Base-by-base conservation (phyloP, 2,797 vertebrate genomes). In the Eulemur rubriventer region DNA sequence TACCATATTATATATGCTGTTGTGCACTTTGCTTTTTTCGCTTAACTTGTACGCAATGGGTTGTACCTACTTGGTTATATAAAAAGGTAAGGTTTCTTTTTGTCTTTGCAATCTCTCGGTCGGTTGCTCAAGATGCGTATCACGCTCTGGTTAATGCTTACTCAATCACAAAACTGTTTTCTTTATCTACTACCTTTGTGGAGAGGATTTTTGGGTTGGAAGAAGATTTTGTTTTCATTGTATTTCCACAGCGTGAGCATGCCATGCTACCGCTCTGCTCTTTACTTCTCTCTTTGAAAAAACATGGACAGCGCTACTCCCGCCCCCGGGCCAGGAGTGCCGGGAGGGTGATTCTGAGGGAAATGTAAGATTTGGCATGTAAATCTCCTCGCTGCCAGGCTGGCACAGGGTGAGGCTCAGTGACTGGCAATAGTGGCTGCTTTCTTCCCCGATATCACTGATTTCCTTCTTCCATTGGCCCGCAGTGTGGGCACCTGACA, bases 161-260 rank as follows among this genome's bases (percentile, higher is more conserved):
- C 55, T 65, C 52, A 72, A 18, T 12, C 48, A 63, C 18, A 70
- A 33, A 50, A 43, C 12, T 41, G 28, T 93, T 52, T 91, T 59
- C 52, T 91, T 91, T 81, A 61, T 72, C 28, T 43, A 7, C 82
- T 76, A 4, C 46, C 13, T 55, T 93, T 61, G n/a, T 7, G 33
- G 30, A 67, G 14, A 70, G 20, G 10, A 59, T 26, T 89, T 75
- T 33, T 59, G 33, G 35, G 4, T 55, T 87, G 43, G 63, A 57
- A 94, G 63, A 80, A 16, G 28, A 59, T 69, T 75, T 92, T 80
- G 35, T 70, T 81, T 41, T 73, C 20, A 78, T 69, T 81, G 13
- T 10, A 18, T 61, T 86, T 75, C 75, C 5, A 24, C 26, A 33
- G 22, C 11, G 6, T 14, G 35, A 46, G 43, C n/a, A 22, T 50